These are phyloP conservation scores for Todiramphus chloris DNA, from an alignment of 2,113 vertebrate genomes.

Conservation along the genomic window DNA sequence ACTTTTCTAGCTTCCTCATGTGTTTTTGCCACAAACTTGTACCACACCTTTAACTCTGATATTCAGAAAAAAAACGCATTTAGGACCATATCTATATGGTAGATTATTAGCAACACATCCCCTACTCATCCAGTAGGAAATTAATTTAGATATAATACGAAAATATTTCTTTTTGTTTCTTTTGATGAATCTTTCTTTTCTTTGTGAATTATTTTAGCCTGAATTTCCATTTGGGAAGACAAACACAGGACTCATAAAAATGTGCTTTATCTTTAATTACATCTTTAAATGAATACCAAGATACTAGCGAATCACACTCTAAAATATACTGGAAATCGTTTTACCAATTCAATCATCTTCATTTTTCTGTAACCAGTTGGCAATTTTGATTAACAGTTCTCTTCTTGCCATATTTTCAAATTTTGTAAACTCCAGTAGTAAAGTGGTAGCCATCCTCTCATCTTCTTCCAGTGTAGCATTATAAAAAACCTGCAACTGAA, in stretches of 20 bases:
- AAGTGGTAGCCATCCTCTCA: conserved; percentile 8
- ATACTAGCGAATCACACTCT: background rate
- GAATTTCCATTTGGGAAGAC: background rate
- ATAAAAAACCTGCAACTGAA: conserved; percentile 77
- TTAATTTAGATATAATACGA: background rate
- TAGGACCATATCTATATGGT: background rate
- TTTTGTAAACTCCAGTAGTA: conserved; percentile 58
- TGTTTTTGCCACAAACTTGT: background rate
- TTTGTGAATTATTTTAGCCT: background rate
- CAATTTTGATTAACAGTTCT: conserved; percentile 18
- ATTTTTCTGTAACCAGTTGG: conserved; percentile 74
- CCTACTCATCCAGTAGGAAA: background rate
- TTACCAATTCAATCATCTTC: conserved; percentile 13
- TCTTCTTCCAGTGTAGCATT: conserved; percentile 65
- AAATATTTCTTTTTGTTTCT: background rate
- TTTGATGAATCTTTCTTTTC: background rate
- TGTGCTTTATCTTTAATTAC: background rate
- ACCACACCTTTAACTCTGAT: background rate
- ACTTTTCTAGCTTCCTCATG: background rate
- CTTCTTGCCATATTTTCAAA: conserved; percentile 53
- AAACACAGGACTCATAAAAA: background rate
- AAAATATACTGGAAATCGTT: background rate
- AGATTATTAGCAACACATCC: background rate
- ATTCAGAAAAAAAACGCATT: background rate
- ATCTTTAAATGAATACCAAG: background rate